Conservation (phyloP, 2,113 vertebrate genomes). For the Thoracochromis brauschi region DNA sequence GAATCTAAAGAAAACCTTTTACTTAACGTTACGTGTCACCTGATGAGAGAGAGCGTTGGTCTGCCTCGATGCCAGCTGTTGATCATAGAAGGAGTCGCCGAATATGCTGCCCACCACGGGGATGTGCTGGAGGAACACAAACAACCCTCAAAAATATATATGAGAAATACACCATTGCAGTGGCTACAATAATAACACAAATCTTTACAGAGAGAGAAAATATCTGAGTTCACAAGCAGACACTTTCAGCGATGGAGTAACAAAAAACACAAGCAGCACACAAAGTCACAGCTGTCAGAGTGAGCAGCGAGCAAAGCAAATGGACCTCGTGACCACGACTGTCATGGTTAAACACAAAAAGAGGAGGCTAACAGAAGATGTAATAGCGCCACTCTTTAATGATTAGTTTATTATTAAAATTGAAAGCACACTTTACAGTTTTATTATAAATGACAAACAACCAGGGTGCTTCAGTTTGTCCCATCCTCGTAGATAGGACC, state of each 20-base stretch:
- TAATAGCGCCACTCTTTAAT: background rate
- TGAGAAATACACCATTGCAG: background rate
- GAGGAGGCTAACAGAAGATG: background rate
- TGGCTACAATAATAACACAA: background rate
- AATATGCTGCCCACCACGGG: conserved; percentile 90
- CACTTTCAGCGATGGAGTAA: conserved; percentile 14
- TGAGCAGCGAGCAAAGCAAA: conserved; percentile 32
- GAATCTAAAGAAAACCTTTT: background rate
- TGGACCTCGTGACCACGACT: conserved; percentile 8
- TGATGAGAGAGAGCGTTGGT: conserved; percentile 96
- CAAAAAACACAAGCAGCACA: conserved; percentile 32
- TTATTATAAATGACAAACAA: background rate
- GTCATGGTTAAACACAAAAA: background rate
- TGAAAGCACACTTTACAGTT: background rate
- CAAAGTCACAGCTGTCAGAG: conserved; percentile 10
- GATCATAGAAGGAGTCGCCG: conserved; percentile 95
- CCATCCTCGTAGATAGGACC: background rate
- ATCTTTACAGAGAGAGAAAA: background rate
- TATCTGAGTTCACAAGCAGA: background rate
- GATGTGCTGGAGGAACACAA: conserved; percentile 80
- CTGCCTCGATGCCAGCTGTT: conserved; percentile 93
- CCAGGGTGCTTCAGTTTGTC: background rate
- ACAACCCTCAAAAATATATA: background rate
- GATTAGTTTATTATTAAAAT: background rate
- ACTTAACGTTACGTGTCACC: conserved; percentile 65